Evolutionary conservation across 2,113 vertebrate genomes (phyloP).

Genomic region (Dissostichus mawsoni): DNA sequence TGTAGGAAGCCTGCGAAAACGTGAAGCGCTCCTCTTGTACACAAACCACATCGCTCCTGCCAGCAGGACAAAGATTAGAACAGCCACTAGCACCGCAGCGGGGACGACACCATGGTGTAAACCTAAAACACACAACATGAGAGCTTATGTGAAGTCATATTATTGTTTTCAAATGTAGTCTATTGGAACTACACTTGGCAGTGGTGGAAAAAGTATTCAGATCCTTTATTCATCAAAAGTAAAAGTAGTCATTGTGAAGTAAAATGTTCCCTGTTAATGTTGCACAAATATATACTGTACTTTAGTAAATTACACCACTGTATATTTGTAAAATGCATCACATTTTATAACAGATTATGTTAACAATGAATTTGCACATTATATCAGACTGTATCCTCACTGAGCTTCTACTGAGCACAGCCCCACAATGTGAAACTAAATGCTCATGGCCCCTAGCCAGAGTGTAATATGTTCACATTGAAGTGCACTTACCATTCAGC

Average conservation of each 20-base stretch:
- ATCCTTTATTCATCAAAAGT: background rate
- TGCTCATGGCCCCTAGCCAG: background rate
- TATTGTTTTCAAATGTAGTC: background rate
- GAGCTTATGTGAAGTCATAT: background rate
- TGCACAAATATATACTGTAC: background rate
- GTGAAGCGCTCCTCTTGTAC: conserved; percentile 81
- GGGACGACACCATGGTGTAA: conserved; percentile 80
- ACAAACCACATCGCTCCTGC: conserved; percentile 82
- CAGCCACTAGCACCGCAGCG: conserved; percentile 81
- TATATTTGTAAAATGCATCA: background rate
- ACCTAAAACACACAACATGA: conserved; percentile 79
- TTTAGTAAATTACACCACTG: background rate
- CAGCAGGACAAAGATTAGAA: conserved; percentile 84
- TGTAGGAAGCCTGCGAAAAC: conserved; percentile 79
- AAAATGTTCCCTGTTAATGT: background rate
- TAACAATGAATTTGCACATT: background rate
- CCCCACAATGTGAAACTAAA: background rate
- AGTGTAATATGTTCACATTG: background rate
- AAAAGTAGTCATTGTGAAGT: background rate
- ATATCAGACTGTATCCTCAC: background rate
- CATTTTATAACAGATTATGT: background rate
- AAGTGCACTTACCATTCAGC: conserved; percentile 80
- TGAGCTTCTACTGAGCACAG: background rate
- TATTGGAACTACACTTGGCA: background rate
- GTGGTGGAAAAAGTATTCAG: background rate